Base-by-base conservation (phyloP, 1,140 invertebrate genomes). In the Hylaeus volcanicus region DNA sequence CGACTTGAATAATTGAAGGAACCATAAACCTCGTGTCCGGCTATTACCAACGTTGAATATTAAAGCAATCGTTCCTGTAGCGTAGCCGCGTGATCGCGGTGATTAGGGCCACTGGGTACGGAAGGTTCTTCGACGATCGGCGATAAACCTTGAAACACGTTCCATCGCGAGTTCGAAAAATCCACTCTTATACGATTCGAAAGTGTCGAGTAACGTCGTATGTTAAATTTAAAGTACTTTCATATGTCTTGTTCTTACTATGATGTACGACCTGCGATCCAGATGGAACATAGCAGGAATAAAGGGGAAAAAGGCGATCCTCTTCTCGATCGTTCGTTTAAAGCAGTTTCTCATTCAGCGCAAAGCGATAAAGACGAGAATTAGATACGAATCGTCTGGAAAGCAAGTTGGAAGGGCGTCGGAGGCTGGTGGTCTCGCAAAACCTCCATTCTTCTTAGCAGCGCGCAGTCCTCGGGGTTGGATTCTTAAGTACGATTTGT, bases 1-100 rank as follows among this genome's bases (percentile, higher is more conserved):
- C 86, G 82, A 87, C 85, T 90, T 92, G 91, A 92, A 93, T 93
- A 92, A 93, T 93, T 92, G 86, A 91, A 89, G 84, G 89, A 89
- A 89, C 88, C 88, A 85, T 80, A 88, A 90, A 91, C 86, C 91
- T 91, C 89, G 87, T 92, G 90, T 92, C 90, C 90, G 91, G 88
- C 89, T 91, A 89, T 92, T 90, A 92, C 88, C 83, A 86, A 90
- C 88, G 81, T 90, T 90, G 91, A 92, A 93, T 93, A 92, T 92
- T 92, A 90, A 85, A 92, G 86, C 69, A 79, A 81, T 78, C 84
- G 74, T 77, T 74, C 37, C 61, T 58, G 72, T 66, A 56, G 61
- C 43, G 60, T 43, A 51, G 56, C 51, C 61, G 68, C 56, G 14
- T 26, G 37, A 55, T 73, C 64, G 37, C 73, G 6, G 15, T 69